Evolutionary conservation across 2,797 vertebrate genomes (phyloP).

Genomic region (Micrastur ruficollis): DNA sequence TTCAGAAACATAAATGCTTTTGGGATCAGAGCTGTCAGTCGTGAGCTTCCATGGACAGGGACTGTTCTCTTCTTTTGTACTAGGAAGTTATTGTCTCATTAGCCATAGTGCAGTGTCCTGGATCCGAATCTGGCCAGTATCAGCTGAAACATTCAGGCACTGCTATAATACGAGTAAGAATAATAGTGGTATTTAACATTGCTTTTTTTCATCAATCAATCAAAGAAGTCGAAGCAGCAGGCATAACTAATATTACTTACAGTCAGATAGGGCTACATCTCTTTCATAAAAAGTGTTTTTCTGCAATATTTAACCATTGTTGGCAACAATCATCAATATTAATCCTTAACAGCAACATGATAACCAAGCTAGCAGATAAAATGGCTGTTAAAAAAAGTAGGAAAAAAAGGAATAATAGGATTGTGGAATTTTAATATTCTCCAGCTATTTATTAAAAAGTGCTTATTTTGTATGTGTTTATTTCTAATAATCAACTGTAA

Average conservation of each 20-base stretch:
- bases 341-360: conserved; percentile 73
- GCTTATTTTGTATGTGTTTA: conserved; percentile 77
- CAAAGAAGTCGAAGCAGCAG: conserved; percentile 44
- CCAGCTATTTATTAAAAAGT: conserved; percentile 75
- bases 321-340: conserved; percentile 72
- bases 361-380: conserved; percentile 74
- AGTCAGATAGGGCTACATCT: conserved; percentile 47
- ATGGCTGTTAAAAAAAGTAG: conserved; percentile 75
- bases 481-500: conserved; percentile 76
- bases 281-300: conserved; percentile 65
- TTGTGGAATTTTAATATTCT: conserved; percentile 69
- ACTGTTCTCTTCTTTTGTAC: neutral
- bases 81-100: neutral
- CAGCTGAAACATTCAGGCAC: neutral
- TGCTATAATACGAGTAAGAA: neutral
- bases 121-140: neutral
- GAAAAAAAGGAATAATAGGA: conserved; percentile 71
- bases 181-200: conserved; percentile 45
- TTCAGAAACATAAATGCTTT: neutral
- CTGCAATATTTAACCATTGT: conserved; percentile 67
- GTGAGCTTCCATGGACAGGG: neutral
- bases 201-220: conserved; percentile 57
- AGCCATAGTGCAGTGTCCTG: neutral
- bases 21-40: neutral
- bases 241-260: conserved; percentile 47